Evolutionary conservation across 1,140 invertebrate species (phyloP).

Genomic region (Drosophila bocki): DNA sequence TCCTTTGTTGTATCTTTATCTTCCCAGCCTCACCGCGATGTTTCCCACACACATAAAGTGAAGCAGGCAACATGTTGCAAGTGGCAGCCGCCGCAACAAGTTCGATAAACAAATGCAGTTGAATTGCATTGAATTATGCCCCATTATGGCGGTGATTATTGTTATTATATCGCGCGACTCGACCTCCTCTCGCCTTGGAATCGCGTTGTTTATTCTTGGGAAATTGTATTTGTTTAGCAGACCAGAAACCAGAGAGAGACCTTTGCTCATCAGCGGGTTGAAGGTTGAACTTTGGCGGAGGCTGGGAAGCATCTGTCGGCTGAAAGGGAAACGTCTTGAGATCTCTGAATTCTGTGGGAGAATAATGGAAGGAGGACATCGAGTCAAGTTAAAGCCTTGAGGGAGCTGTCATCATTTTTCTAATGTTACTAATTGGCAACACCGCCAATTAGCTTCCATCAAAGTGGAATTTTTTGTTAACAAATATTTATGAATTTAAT

Average conservation of each 20-base stretch:
- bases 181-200: constrained; percentile 19
- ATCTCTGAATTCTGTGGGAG: not conserved
- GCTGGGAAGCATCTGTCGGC: constrained; percentile 38
- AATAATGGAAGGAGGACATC: constrained; percentile 1
- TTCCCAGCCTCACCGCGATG: not conserved
- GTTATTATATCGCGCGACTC: constrained; percentile 28
- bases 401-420: constrained; percentile 20
- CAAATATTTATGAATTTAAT: constrained; percentile 67
- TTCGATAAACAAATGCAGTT: constrained; percentile 72
- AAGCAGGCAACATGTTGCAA: constrained; percentile 27
- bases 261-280: constrained; percentile 31
- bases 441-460: constrained; percentile 63
- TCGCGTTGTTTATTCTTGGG: constrained; percentile 66
- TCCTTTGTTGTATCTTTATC: constrained; percentile 18
- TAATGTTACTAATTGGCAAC: constrained; percentile 52
- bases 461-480: constrained; percentile 12
- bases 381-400: constrained; percentile 13
- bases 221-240: constrained; percentile 58
- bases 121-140: constrained; percentile 72
- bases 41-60: constrained; percentile 28
- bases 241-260: constrained; percentile 27
- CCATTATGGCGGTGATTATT: constrained; percentile 66
- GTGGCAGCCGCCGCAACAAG: constrained; percentile 16
- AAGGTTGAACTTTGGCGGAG: constrained; percentile 29
- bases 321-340: constrained; percentile 32